These are phyloP conservation scores for Crocuta crocuta DNA, from an alignment of 2,113 vertebrate species.

Conservation along the genomic window DNA sequence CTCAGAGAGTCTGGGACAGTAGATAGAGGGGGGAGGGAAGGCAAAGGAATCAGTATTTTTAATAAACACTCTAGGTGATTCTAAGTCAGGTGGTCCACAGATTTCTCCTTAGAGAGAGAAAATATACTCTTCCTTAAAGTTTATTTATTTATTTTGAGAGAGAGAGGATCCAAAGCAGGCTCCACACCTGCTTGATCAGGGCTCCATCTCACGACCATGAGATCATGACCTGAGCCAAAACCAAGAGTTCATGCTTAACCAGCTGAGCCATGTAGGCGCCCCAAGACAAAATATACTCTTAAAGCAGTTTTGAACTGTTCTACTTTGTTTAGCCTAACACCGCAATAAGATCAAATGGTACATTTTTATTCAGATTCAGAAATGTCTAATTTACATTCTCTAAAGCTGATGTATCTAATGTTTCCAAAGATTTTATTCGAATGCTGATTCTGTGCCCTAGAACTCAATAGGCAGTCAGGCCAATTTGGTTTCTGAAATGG, in stretches of 20 bases:
- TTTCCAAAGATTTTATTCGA: conserved; percentile 12
- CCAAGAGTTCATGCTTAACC: no score
- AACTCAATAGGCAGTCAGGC: neutral
- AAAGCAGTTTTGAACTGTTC: neutral
- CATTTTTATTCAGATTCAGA: conserved; percentile 8
- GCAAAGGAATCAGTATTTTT: neutral
- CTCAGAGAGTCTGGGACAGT: neutral
- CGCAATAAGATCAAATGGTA: neutral
- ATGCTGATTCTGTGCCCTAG: neutral
- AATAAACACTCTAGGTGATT: neutral
- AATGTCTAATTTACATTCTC: neutral
- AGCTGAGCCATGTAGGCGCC: no score
- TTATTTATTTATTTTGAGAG: no score
- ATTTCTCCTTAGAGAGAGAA: neutral
- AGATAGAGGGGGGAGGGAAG: neutral
- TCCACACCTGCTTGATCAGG: no score
- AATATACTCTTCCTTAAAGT: neutral
- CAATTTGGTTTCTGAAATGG: neutral
- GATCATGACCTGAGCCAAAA: no score
- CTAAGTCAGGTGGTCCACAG: neutral
- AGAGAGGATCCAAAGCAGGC: no score
- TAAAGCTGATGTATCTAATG: neutral
- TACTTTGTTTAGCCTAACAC: neutral
- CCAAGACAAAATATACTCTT: neutral
- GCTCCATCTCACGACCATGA: no score